Base-by-base conservation (phyloP, 2,797 vertebrate species). In the Esox masquinongy region DNA sequence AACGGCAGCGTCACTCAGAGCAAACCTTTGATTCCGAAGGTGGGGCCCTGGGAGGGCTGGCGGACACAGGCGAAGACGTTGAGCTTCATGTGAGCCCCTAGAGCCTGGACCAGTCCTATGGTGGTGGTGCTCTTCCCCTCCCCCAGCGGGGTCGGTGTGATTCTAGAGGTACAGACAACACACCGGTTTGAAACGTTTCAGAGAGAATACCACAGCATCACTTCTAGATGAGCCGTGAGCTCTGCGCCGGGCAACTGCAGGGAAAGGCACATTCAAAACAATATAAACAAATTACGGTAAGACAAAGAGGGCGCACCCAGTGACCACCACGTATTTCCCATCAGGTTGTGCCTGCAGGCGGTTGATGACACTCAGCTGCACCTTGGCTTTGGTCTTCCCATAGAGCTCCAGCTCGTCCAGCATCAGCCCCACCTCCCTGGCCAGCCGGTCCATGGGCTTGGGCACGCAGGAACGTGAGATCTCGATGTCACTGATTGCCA, bases 121-220 rank as follows among this genome's bases (percentile, higher is more conserved):
- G 97, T 98, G 63, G 97, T 99, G 36, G 98, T 99, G 90, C 98
- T 99, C 75, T 99, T 99, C 12, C 98, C 98, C 87, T 99, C 98
- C 51, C 98, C 98, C 68, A 99, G 88, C 2, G 98, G 98, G 0
- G 98, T 99, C 53, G 98, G 98, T 11, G 98, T 99, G 84, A 99
- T 99, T 68, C 98, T 99, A 85, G 19, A 89, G 77, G 68, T 11
- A 84, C 3, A 82, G 29, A 79, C 47, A 49, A 22, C 49, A 29
- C 29, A 67, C 61, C 31, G 31, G 26, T 67, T 29, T 12, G 11
- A 24, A 61, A 14, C 22, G 11, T 24, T 59, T 24, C 53, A 0
- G 8, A 59, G 53, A 22, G 56, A 5, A 61, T 61, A 26, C 19
- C 7, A 11, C 16, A 24, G 4, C 3, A 59, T 7, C n/a, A 22